Percentiles rank a stretch among this genome's conserved stretches.
These are phyloP conservation scores for Alosa sapidissima DNA, from an alignment of 2,797 vertebrate species.

Conservation along the genomic window DNA sequence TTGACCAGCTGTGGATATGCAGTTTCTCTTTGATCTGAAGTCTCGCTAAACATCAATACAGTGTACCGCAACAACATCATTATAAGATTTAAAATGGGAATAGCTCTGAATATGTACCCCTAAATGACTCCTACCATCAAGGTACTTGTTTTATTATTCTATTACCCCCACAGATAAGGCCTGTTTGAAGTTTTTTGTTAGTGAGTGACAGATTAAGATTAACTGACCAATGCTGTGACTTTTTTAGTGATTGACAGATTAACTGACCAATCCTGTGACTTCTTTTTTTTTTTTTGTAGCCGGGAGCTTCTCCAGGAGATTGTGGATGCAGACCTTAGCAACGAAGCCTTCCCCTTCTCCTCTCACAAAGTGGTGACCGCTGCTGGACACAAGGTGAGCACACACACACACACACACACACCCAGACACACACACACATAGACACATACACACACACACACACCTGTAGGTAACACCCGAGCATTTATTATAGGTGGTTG, in stretches of 20 bases:
- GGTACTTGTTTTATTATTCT: not conserved
- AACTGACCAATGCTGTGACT: too few species aligned
- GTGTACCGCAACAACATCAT: not conserved
- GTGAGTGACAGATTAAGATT: too few species aligned
- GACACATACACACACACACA: too few species aligned
- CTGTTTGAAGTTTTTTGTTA: too few species aligned
- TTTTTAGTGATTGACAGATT: too few species aligned
- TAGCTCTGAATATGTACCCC: not conserved
- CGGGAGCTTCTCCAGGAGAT: conserved; percentile 87
- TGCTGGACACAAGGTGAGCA: conserved; percentile 82
- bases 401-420: too few species aligned
- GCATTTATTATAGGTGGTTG: too few species aligned
- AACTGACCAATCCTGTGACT: not conserved
- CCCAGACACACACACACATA: too few species aligned
- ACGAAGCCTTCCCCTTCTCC: conserved; percentile 91
- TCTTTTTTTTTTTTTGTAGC: conserved; percentile 61
- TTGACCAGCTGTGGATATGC: not conserved
- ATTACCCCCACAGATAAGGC: too few species aligned
- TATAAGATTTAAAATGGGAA: not conserved
- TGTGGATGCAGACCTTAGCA: conserved; percentile 85
- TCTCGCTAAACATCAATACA: not conserved
- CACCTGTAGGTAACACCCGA: too few species aligned
- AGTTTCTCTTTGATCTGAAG: not conserved
- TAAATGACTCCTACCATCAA: not conserved
- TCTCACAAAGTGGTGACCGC: conserved; percentile 83